Percentiles rank a stretch among this genome's conserved stretches.
Evolutionary conservation across 92 coral and sea anemone species (phyloP).

Genomic region (Siderastrea radians): DNA sequence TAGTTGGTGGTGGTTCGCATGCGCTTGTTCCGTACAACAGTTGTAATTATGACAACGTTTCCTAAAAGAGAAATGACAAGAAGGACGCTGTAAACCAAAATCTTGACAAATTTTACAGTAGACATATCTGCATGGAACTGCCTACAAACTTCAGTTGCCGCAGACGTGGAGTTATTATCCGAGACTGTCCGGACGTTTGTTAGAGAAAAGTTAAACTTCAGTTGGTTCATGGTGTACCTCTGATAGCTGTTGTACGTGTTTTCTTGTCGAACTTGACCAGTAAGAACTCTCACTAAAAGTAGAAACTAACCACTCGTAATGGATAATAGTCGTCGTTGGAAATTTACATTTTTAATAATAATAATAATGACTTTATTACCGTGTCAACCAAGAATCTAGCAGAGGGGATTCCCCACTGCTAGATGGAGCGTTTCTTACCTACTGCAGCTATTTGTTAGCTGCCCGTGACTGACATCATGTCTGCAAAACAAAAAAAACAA

Average conservation of each 20-base stretch:
- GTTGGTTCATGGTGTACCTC: neutral
- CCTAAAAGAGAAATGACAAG: conserved; percentile 35
- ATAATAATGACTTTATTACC: too few relatives aligned
- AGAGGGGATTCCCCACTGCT: too few relatives aligned
- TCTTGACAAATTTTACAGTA: neutral
- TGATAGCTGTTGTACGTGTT: neutral
- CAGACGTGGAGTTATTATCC: neutral
- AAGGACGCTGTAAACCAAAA: conserved; percentile 20
- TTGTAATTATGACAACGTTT: conserved; percentile 4
- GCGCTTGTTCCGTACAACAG: conserved; percentile 35
- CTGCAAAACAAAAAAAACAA: too few relatives aligned
- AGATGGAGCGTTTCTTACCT: too few relatives aligned
- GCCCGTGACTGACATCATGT: too few relatives aligned
- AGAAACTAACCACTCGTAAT: too few relatives aligned
- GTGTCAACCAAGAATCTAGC: too few relatives aligned
- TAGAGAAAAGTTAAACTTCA: neutral
- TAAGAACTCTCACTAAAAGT: too few relatives aligned
- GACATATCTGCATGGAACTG: neutral
- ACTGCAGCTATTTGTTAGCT: too few relatives aligned
- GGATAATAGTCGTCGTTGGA: too few relatives aligned
- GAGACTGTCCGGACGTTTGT: too few relatives aligned
- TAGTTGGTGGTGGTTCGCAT: conserved; percentile 53
- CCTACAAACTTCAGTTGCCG: neutral
- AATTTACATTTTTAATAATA: too few relatives aligned
- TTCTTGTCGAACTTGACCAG: neutral